These are phyloP conservation scores for Myodes glareolus DNA, from an alignment of 2,113 vertebrate genomes.

Conservation along the genomic window DNA sequence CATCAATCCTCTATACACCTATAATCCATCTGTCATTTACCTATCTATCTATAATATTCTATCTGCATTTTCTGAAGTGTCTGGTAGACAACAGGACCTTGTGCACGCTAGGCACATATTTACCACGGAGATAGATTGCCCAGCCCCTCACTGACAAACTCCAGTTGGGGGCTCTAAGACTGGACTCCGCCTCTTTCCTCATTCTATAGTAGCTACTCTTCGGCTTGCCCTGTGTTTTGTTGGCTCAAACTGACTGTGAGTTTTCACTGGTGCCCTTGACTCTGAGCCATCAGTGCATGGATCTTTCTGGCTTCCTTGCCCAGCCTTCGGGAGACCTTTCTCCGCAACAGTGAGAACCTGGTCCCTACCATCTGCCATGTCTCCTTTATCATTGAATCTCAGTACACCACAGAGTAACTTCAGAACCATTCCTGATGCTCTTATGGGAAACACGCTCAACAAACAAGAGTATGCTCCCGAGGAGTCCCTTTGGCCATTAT, in stretches of 20 bases:
- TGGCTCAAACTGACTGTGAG: background rate
- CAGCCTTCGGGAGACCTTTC: background rate
- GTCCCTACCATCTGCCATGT: background rate
- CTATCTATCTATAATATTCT: background rate
- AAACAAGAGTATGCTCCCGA: accelerated
- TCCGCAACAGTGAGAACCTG: background rate
- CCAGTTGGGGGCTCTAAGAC: background rate
- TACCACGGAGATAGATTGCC: too few relatives aligned
- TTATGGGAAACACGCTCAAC: background rate
- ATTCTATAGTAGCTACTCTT: background rate
- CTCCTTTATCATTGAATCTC: background rate
- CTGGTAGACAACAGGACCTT: background rate
- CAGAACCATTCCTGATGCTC: background rate
- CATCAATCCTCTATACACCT: background rate
- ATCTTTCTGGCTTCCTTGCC: background rate
- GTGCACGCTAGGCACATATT: background rate
- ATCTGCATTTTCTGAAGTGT: background rate
- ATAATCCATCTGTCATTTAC: too few relatives aligned
- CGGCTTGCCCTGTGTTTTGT: background rate
- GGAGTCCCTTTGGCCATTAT: background rate
- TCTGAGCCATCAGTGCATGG: background rate
- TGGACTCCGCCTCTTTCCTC: background rate
- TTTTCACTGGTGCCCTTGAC: background rate
- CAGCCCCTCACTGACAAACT: background rate
- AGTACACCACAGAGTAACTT: accelerated